Evolutionary conservation across 2,797 vertebrate species (phyloP).

Genomic region (Podarcis siculus): DNA sequence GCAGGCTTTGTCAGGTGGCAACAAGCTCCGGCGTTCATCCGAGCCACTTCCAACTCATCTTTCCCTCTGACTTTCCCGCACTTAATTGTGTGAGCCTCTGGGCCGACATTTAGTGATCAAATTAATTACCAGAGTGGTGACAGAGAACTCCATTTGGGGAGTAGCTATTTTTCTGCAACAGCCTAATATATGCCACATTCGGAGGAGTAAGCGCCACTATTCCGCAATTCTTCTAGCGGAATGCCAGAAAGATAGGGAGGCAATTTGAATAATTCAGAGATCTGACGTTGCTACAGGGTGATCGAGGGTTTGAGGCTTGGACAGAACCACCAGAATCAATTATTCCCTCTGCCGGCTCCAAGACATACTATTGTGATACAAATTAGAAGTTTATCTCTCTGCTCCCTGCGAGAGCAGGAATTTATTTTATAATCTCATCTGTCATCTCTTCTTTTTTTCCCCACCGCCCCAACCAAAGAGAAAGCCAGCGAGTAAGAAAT

Average conservation of each 20-base stretch:
- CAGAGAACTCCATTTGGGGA: slow-evolving; percentile 19
- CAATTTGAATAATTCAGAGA: slow-evolving; percentile 56
- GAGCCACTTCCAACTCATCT: slow-evolving; percentile 43
- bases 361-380: slow-evolving; percentile 45
- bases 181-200: slow-evolving; percentile 25
- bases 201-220: slow-evolving; percentile 23
- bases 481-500: slow-evolving; percentile 16
- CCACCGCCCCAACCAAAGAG: not conserved
- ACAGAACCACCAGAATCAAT: slow-evolving; percentile 42
- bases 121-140: slow-evolving; percentile 53
- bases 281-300: slow-evolving; percentile 36
- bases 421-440: slow-evolving; percentile 41
- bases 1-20: slow-evolving; percentile 27
- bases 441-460: not conserved
- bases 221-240: slow-evolving; percentile 42
- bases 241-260: slow-evolving; percentile 40
- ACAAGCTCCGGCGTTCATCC: slow-evolving; percentile 27
- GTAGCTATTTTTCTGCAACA: slow-evolving; percentile 20
- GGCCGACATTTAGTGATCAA: slow-evolving; percentile 55
- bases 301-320: slow-evolving; percentile 41
- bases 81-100: slow-evolving; percentile 44
- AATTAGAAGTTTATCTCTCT: slow-evolving; percentile 40
- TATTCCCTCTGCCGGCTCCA: slow-evolving; percentile 24
- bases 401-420: slow-evolving; percentile 21
- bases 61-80: slow-evolving; percentile 41